These are phyloP conservation scores for Acrossocheilus fasciatus DNA, from an alignment of 2,797 vertebrate species.

Conservation along the genomic window DNA sequence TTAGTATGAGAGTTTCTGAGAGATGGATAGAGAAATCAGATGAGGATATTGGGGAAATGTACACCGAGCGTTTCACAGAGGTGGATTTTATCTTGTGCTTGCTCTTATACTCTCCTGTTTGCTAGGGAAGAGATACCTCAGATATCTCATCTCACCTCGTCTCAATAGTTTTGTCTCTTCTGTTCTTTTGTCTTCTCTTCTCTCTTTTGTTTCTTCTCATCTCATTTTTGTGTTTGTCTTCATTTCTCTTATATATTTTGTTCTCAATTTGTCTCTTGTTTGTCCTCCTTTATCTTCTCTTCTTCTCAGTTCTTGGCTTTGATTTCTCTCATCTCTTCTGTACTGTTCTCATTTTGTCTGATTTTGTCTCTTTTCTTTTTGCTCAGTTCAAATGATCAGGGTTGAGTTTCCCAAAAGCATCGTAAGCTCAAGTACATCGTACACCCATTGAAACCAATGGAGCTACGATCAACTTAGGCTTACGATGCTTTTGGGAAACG, in stretches of 20 bases:
- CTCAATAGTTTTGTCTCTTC: background rate
- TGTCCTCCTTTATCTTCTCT: background rate
- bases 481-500: no score
- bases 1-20: constrained; percentile 13
- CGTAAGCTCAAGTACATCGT: no score
- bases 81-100: background rate
- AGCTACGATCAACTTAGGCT: no score
- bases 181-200: background rate
- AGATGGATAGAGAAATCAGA: background rate
- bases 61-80: background rate
- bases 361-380: background rate
- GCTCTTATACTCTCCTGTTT: background rate
- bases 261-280: no score
- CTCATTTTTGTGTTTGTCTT: no score
- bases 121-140: background rate
- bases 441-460: no score
- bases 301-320: background rate
- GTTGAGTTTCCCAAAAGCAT: no score
- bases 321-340: no score
- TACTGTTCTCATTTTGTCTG: no score
- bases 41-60: background rate
- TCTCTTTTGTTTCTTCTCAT: no score
- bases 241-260: no score
- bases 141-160: background rate
- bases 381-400: no score